These are phyloP conservation scores for Wiebesia pumilae DNA, from an alignment of 1,140 invertebrate genomes.

Conservation along the genomic window DNA sequence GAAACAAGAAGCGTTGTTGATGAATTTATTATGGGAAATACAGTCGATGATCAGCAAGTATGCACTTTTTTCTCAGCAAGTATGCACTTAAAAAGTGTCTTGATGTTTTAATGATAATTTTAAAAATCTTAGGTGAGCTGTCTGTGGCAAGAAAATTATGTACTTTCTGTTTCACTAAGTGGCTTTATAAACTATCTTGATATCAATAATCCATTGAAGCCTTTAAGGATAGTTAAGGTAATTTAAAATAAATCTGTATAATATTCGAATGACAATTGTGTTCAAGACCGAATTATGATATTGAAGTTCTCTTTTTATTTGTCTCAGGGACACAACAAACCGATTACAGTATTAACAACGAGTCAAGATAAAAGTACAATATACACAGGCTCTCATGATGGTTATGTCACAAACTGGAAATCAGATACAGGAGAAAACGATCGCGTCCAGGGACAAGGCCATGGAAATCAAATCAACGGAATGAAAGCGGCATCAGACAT, in stretches of 20 bases:
- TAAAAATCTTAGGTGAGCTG: constrained; percentile 87
- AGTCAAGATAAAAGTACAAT: constrained; percentile 85
- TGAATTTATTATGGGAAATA: constrained; percentile 90
- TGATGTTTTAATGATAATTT: neutral
- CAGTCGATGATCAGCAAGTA: constrained; percentile 92
- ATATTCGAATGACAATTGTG: too few relatives aligned
- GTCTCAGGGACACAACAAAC: constrained; percentile 94
- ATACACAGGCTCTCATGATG: constrained; percentile 96
- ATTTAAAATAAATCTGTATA: constrained; percentile 12
- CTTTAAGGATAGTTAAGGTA: constrained; percentile 89
- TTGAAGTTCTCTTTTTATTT: neutral
- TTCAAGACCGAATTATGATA: too few relatives aligned
- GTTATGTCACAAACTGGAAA: constrained; percentile 92
- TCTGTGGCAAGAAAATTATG: constrained; percentile 93
- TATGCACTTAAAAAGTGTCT: neutral
- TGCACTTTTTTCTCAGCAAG: constrained; percentile 25
- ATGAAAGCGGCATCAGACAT: constrained; percentile 83
- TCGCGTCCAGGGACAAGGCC: constrained; percentile 86
- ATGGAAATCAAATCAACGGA: constrained; percentile 96
- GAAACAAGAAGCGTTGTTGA: constrained; percentile 84
- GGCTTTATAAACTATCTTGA: constrained; percentile 98
- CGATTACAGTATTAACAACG: constrained; percentile 93
- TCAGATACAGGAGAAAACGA: constrained; percentile 85
- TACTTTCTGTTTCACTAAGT: constrained; percentile 93
- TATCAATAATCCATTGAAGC: constrained; percentile 88